Percentiles rank a stretch among this genome's conserved stretches.
phyloP scores from a whole-genome alignment of 2,113 vertebrate species.

The Elephantulus edwardii region DNA sequence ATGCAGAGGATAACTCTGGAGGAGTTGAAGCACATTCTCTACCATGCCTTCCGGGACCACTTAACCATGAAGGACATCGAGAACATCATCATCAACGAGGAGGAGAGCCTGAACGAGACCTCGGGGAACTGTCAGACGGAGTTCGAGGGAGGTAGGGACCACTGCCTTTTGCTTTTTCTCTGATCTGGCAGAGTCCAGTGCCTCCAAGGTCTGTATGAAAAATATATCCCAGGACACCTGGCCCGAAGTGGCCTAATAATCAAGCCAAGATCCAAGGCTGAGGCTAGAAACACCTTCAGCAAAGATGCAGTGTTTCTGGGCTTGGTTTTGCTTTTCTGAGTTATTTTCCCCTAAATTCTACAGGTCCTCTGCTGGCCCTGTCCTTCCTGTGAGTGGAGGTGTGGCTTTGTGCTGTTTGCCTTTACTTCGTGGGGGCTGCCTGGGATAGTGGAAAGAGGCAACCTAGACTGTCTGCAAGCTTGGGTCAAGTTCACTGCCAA shows the following conservation, averaged over 20 bases:
- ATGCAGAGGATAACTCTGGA: conserved; percentile 98
- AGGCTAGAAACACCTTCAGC: background rate
- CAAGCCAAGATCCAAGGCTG: background rate
- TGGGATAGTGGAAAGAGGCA: background rate
- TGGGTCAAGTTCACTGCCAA: background rate
- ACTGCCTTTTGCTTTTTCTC: background rate
- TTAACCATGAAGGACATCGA: conserved; percentile 99
- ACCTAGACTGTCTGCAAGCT: background rate
- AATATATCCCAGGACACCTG: too few relatives aligned
- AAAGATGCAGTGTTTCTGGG: background rate
- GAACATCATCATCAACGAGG: conserved; percentile 99
- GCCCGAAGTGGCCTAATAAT: too few relatives aligned
- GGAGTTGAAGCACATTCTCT: conserved; percentile 98
- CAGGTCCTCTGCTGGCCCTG: background rate
- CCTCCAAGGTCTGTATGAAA: background rate
- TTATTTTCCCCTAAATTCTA: background rate
- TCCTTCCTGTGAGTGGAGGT: background rate
- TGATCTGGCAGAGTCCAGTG: rapidly evolving
- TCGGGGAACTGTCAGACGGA: conserved; percentile 96
- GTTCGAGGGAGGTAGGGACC: conserved; percentile 90
- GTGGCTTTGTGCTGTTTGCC: background rate
- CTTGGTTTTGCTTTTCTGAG: background rate
- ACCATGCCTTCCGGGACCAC: conserved; percentile 98
- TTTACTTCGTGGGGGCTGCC: background rate
- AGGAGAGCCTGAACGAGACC: conserved; percentile 97